phyloP scores from a whole-genome alignment of 2,113 vertebrate species.

The Periophthalmus modestus region DNA sequence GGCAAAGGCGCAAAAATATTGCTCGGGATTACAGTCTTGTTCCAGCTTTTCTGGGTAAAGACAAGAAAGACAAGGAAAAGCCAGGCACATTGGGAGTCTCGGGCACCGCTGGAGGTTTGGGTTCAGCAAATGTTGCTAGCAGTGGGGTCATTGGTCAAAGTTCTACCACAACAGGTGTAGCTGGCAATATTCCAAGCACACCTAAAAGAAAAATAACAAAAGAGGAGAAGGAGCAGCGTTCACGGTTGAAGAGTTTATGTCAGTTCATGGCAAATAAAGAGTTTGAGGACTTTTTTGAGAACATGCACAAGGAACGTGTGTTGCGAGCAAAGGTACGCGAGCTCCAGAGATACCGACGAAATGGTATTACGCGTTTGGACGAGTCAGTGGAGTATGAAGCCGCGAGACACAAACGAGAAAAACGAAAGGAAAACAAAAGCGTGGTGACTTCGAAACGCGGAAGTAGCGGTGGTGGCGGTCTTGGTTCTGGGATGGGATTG shows the following conservation, averaged over 20 bases:
- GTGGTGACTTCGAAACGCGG: slow-evolving; percentile 81
- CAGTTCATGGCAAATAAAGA: slow-evolving; percentile 97
- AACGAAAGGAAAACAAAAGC: slow-evolving; percentile 91
- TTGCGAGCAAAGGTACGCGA: slow-evolving; percentile 93
- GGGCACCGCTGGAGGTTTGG: slow-evolving; percentile 16
- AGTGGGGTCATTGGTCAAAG: slow-evolving; percentile 14
- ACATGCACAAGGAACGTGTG: slow-evolving; percentile 92
- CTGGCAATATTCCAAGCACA: slow-evolving; percentile 40
- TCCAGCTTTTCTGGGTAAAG: slow-evolving; percentile 88
- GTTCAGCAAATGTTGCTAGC: slow-evolving; percentile 7
- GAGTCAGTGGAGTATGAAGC: slow-evolving; percentile 94
- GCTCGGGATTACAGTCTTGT: slow-evolving; percentile 94
- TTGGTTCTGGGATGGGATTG: slow-evolving; percentile 60
- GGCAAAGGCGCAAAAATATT: slow-evolving; percentile 94
- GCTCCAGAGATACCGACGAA: slow-evolving; percentile 93
- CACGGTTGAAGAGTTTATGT: slow-evolving; percentile 87
- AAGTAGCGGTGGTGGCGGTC: slow-evolving; percentile 54
- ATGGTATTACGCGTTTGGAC: slow-evolving; percentile 92
- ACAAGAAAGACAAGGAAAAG: slow-evolving; percentile 86
- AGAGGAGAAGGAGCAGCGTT: slow-evolving; percentile 92
- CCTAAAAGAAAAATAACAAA: slow-evolving; percentile 90
- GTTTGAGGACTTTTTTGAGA: slow-evolving; percentile 95
- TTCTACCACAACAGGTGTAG: slow-evolving; percentile 19
- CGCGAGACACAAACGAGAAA: slow-evolving; percentile 92
- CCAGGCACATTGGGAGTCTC: slow-evolving; percentile 29